Percentiles rank a stretch among this genome's conserved stretches.
Conservation (phyloP, 2,888 invertebrate species). For the Herminia tarsipennalis region DNA sequence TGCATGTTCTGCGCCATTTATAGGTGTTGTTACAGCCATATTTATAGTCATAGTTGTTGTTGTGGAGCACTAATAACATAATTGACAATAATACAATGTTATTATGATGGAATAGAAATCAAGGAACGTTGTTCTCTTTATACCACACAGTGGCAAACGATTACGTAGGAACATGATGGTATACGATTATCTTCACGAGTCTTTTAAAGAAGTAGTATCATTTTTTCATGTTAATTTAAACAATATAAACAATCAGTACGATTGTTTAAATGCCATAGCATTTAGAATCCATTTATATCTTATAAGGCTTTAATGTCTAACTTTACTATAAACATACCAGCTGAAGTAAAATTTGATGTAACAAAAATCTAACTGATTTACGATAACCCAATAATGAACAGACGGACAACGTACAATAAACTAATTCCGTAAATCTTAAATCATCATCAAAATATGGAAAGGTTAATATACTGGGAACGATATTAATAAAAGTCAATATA, state of each 20-base stretch:
- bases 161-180: too few species aligned
- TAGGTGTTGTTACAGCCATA: slow-evolving; percentile 18
- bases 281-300: too few species aligned
- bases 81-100: slow-evolving; percentile 7
- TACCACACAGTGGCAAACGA: too few species aligned
- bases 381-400: slow-evolving; percentile 18
- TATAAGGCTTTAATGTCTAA: too few species aligned
- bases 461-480: slow-evolving; percentile 34
- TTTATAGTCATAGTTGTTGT: slow-evolving; percentile 11
- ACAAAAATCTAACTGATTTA: slow-evolving; percentile 10
- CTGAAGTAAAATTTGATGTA: slow-evolving; percentile 6
- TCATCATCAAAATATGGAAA: slow-evolving; percentile 33
- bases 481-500: slow-evolving; percentile 44
- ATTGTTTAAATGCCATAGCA: too few species aligned
- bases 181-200: too few species aligned
- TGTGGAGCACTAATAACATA: slow-evolving; percentile 1
- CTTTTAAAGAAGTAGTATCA: too few species aligned
- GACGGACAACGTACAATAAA: slow-evolving; percentile 14
- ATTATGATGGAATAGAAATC: too few species aligned
- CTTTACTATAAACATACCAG: slow-evolving; percentile 10
- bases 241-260: too few species aligned
- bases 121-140: too few species aligned
- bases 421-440: slow-evolving; percentile 22
- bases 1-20: slow-evolving; percentile 24
- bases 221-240: too few species aligned